These are phyloP conservation scores for Lepus americanus DNA, from an alignment of 2,113 vertebrate species.

Conservation along the genomic window DNA sequence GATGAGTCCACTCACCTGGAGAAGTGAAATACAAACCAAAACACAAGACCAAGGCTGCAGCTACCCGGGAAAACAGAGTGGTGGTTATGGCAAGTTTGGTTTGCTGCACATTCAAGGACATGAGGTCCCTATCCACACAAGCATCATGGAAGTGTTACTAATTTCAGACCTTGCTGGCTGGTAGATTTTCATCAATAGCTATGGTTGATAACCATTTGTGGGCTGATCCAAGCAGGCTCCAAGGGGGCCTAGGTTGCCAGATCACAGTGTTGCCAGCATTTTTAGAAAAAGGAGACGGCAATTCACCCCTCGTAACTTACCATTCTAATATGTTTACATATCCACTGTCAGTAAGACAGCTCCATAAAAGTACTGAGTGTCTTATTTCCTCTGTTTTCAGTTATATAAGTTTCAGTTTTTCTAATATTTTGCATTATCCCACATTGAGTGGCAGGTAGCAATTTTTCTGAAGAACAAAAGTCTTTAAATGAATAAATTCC, in stretches of 20 bases:
- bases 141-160: not conserved
- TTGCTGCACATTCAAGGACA: not conserved
- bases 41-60: not conserved
- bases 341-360: not conserved
- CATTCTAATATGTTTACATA: not conserved
- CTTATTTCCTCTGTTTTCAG: not conserved
- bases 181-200: not conserved
- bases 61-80: not conserved
- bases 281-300: not conserved
- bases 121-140: not conserved
- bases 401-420: not conserved
- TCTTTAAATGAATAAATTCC: conserved; percentile 33
- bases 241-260: not conserved
- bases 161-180: not conserved
- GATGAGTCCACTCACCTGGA: not conserved
- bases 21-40: not conserved
- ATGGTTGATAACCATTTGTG: not conserved
- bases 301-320: not conserved
- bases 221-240: not conserved
- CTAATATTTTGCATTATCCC: not conserved
- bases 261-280: not conserved
- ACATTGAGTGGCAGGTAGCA: not conserved
- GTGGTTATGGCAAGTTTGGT: not conserved
- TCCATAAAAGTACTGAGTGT: not conserved
- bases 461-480: conserved; percentile 22